Evolutionary conservation across 2,888 invertebrate genomes (phyloP), one percentile per base, ranked within the genome.

Genomic region (Abscondita cerata): DNA sequence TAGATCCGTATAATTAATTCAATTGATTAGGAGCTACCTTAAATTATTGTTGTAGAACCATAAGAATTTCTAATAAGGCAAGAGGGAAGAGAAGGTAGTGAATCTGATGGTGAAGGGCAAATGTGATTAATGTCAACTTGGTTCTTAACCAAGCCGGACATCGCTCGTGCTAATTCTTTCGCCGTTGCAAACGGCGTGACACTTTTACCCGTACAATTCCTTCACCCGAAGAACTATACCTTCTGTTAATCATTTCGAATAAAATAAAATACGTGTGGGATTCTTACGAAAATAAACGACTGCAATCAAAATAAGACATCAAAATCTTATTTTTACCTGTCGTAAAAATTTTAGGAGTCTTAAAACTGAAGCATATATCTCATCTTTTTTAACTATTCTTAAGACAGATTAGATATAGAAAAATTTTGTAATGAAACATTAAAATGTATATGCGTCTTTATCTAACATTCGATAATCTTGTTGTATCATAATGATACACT

Each of bases 121-220:
- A 59, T 48, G 55, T 68, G 68, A 69, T 69, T 70, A 69, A 69
- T 68, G 70, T 68, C 69, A 68, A 61, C 64, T 59, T 64, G 58
- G 59, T 47, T 56, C 61, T 55, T 60, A 65, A 59, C 62, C 64
- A 59, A 61, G 61, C 62, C 57, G 62, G 62, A 59, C 63, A 63
- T 60, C 47, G 59, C 57, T 60, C 59, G 61, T 60, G 62, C 63
- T 59, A 63, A 59, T 63, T 63, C 59, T 38, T 63, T 63, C 59
- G 63, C 63, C 63, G 59, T 62, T 58, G 51, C 38, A 47, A 52
- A 52, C 47, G 52, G 53, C 50, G 66, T 67, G 52, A 59, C 65
- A 67, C 66, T 67, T 67, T 65, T 67, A 48, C 67, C n/a, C n/a
- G 15, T 44, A 18, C 44, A 44, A 9, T 46, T 8, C 19, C 36